phyloP scores from a whole-genome alignment of 2,797 vertebrate genomes.

The Myoxocephalus aenaeus region DNA sequence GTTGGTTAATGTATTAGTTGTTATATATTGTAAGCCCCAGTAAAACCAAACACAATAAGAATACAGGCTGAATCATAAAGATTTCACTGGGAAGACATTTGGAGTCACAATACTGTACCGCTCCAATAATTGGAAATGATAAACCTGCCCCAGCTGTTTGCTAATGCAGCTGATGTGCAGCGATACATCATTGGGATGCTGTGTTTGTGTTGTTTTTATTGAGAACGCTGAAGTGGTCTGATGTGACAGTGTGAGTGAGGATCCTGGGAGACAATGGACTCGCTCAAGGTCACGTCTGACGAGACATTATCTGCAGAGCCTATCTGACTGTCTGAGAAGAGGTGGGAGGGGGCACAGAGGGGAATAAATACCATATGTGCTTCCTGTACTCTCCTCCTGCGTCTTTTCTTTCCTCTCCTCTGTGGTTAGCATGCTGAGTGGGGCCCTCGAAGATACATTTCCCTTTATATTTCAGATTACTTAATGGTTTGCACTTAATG shows the following conservation, averaged over 20 bases:
- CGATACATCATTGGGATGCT: slow-evolving; percentile 63
- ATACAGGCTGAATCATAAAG: slow-evolving; percentile 42
- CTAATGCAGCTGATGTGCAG: slow-evolving; percentile 68
- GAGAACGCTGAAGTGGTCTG: slow-evolving; percentile 62
- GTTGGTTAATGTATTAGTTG: slow-evolving; percentile 31
- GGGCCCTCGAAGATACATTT: slow-evolving; percentile 44
- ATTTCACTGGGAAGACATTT: slow-evolving; percentile 42
- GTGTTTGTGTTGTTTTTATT: slow-evolving; percentile 70
- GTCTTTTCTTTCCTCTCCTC: slow-evolving; percentile 28
- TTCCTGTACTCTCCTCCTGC: slow-evolving; percentile 28
- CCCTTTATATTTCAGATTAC: slow-evolving; percentile 56
- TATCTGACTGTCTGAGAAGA: slow-evolving; percentile 54
- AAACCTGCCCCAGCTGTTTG: slow-evolving; percentile 65
- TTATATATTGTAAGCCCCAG: slow-evolving; percentile 28
- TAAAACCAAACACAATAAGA: slow-evolving; percentile 40
- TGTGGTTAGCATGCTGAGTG: slow-evolving; percentile 70
- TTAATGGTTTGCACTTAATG: slow-evolving; percentile 62
- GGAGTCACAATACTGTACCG: slow-evolving; percentile 33
- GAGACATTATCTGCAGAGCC: slow-evolving; percentile 59
- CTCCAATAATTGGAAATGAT: slow-evolving; percentile 65
- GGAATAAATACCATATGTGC: slow-evolving; percentile 60
- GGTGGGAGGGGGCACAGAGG: slow-evolving; percentile 39
- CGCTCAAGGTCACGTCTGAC: slow-evolving; percentile 78
- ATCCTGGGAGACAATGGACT: slow-evolving; percentile 69
- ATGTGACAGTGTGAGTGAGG: slow-evolving; percentile 69